A percentile compares a stretch with the other conserved stretches of the same genome.
Conservation (phyloP, 2,888 invertebrate genomes). For the Aporophyla lueneburgensis region DNA sequence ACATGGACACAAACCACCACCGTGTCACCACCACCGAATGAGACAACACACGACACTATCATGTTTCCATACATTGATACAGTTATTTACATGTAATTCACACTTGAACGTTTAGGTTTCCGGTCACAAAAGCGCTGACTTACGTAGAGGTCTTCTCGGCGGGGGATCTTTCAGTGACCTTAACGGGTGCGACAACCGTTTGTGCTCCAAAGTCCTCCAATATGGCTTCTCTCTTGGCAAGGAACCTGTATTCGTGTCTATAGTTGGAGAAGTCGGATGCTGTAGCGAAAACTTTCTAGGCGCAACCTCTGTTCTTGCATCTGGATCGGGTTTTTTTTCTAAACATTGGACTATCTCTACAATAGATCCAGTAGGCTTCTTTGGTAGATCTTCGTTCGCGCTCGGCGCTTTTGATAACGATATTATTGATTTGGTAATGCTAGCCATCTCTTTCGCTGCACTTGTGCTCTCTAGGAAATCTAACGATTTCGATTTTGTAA, state of each 20-base stretch:
- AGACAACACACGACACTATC: conserved; percentile 69
- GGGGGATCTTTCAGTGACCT: conserved; percentile 84
- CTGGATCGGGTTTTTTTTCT: conserved; percentile 73
- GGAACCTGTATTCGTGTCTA: conserved; percentile 79
- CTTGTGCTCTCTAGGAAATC: conserved; percentile 46
- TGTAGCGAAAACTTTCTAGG: conserved; percentile 83
- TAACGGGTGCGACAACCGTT: conserved; percentile 86
- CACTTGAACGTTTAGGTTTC: conserved; percentile 77
- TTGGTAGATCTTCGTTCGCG: conserved; percentile 77
- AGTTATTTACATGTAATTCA: conserved; percentile 83
- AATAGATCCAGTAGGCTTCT: conserved; percentile 71
- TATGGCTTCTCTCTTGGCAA: conserved; percentile 83
- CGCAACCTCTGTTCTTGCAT: conserved; percentile 66
- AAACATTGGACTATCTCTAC: conserved; percentile 77
- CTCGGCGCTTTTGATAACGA: conserved; percentile 84
- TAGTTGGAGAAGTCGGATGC: conserved; percentile 71
- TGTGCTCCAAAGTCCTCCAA: conserved; percentile 88
- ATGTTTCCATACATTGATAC: conserved; percentile 77
- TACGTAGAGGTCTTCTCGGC: conserved; percentile 84
- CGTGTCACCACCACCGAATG: conserved; percentile 68
- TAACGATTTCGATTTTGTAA: conserved; percentile 56
- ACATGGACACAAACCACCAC: conserved; percentile 62
- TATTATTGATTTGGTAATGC: conserved; percentile 83
- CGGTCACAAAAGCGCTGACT: conserved; percentile 82
- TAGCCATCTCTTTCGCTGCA: conserved; percentile 75